A percentile compares a stretch with the other conserved stretches of the same genome.
phyloP scores from a whole-genome alignment of 2,888 invertebrate genomes.

The Notodonta dromedarius region DNA sequence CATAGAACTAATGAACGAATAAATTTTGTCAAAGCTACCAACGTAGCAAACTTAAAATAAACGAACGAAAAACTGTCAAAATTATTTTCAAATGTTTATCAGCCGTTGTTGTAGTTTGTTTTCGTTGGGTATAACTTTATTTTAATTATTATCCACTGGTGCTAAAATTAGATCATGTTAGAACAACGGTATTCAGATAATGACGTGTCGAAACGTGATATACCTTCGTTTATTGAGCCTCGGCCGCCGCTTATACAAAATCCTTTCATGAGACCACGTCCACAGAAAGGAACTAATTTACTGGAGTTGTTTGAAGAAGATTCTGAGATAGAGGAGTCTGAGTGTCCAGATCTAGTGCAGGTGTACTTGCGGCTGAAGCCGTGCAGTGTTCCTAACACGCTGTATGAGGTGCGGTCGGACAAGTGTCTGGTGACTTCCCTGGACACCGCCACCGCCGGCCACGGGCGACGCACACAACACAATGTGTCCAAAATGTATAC shows the following conservation, averaged over 20 bases:
- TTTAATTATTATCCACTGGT: conserved; percentile 14
- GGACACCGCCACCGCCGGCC: conserved; percentile 71
- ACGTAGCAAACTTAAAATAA: too few species aligned
- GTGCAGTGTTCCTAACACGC: conserved; percentile 54
- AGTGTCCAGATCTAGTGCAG: conserved; percentile 60
- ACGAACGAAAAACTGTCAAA: neutral
- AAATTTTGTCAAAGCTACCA: too few species aligned
- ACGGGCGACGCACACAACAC: conserved; percentile 70
- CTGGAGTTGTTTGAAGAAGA: conserved; percentile 71
- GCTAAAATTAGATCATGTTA: conserved; percentile 40
- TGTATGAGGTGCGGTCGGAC: conserved; percentile 70
- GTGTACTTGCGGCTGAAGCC: conserved; percentile 84
- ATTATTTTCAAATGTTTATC: conserved; percentile 38
- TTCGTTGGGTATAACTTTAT: conserved; percentile 20
- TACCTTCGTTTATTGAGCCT: conserved; percentile 80
- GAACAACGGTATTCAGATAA: conserved; percentile 63
- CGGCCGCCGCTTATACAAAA: conserved; percentile 72
- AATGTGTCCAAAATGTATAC: conserved; percentile 78
- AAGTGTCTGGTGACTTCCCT: conserved; percentile 68
- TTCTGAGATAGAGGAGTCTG: conserved; percentile 66
- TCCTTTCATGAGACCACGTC: conserved; percentile 76
- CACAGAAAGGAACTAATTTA: conserved; percentile 72
- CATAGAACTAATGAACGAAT: too few species aligned
- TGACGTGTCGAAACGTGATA: conserved; percentile 59
- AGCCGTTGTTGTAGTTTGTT: conserved; percentile 45